Conservation (phyloP, 53 echinoderm and acorn worm species). For the Holothuria scabra region DNA sequence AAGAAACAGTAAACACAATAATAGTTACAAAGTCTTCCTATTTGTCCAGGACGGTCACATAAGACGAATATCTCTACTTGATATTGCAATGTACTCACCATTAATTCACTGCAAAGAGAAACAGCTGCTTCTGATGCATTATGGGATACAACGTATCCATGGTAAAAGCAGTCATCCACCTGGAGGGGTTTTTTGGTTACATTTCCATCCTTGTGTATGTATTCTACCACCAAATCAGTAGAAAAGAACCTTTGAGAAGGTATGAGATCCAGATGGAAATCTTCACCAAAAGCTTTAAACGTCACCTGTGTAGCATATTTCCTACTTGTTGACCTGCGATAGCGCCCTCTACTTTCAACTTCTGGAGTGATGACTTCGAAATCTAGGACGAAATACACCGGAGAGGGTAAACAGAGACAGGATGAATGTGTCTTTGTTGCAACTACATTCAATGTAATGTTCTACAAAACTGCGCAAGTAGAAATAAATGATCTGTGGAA, state of each 20-base stretch:
- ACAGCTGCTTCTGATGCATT: slow-evolving; percentile 13
- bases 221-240: slow-evolving; percentile 11
- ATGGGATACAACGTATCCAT: slow-evolving; percentile 14
- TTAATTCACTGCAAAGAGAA: neutral
- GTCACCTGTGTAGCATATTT: slow-evolving; percentile 14
- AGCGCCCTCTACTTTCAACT: neutral
- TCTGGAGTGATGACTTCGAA: neutral
- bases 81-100: slow-evolving; percentile 3
- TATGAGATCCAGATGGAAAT: slow-evolving; percentile 16
- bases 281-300: slow-evolving; percentile 12
- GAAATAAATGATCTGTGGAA: too few species aligned
- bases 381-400: neutral
- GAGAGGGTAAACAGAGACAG: too few species aligned
- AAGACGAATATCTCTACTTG: too few species aligned
- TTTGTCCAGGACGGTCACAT: too few species aligned
- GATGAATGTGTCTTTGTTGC: too few species aligned
- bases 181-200: slow-evolving; percentile 1
- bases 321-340: neutral
- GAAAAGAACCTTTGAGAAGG: neutral
- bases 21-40: too few species aligned
- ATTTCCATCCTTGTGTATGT: neutral
- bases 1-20: too few species aligned
- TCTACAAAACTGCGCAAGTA: too few species aligned
- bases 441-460: too few species aligned
- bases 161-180: slow-evolving; percentile 32